Conservation (phyloP, 2,888 invertebrate genomes). For the Galerucella nymphaeae region DNA sequence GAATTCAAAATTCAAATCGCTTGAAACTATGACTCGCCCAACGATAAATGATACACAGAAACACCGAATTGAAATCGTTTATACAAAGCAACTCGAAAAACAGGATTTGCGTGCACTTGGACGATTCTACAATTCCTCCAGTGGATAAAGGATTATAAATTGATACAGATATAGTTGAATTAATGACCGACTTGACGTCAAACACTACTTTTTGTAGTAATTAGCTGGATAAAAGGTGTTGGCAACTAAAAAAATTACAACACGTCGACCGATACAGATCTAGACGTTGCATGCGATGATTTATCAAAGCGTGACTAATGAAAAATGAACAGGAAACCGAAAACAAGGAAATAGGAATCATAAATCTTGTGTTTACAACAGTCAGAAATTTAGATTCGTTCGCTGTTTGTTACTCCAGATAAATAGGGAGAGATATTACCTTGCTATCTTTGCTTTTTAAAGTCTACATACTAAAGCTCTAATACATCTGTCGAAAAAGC, state of each 20-base stretch:
- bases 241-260: conserved; percentile 41
- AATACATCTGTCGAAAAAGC: too few species aligned
- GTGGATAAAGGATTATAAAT: conserved; percentile 45
- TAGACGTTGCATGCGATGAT: conserved; percentile 35
- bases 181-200: conserved; percentile 40
- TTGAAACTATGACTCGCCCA: too few species aligned
- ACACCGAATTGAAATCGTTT: not conserved
- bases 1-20: too few species aligned
- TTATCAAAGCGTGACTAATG: conserved; percentile 46
- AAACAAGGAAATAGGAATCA: conserved; percentile 42
- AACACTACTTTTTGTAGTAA: conserved; percentile 43
- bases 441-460: too few species aligned
- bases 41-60: not conserved
- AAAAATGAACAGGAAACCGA: conserved; percentile 39
- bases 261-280: conserved; percentile 35
- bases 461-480: too few species aligned
- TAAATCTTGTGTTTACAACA: conserved; percentile 39
- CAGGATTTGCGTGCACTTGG: conserved; percentile 41
- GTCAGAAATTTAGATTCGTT: conserved; percentile 1
- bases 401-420: not conserved
- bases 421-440: not conserved
- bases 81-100: not conserved
- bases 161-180: conserved; percentile 47
- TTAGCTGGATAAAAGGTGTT: conserved; percentile 41
- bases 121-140: conserved; percentile 31